A percentile compares a stretch with the other conserved stretches of the same genome.
phyloP scores from a whole-genome alignment of 2,888 invertebrate species.

The Xestia sexstrigata region DNA sequence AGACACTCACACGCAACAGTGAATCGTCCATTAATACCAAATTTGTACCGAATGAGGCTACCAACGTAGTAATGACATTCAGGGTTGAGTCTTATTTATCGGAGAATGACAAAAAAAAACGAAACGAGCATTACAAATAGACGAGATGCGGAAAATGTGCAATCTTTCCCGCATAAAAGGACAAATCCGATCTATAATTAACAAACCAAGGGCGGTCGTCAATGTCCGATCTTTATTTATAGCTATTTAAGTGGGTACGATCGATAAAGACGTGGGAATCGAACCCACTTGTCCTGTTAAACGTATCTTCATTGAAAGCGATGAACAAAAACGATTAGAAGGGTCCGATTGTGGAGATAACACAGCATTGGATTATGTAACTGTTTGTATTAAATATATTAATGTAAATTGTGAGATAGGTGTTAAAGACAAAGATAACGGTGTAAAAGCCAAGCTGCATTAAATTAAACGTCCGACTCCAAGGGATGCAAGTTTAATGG shows the following conservation, averaged over 20 bases:
- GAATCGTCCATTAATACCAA: conserved; percentile 34
- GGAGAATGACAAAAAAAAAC: conserved; percentile 10
- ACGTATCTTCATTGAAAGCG: conserved; percentile 53
- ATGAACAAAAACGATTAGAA: conserved; percentile 61
- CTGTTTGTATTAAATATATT: conserved; percentile 41
- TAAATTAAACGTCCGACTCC: background rate
- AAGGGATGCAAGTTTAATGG: background rate
- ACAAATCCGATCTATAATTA: conserved; percentile 56
- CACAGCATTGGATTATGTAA: conserved; percentile 22
- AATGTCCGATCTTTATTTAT: conserved; percentile 62
- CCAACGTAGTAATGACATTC: conserved; percentile 36
- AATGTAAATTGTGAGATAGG: conserved; percentile 31
- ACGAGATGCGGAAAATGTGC: conserved; percentile 35
- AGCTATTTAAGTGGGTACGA: conserved; percentile 63
- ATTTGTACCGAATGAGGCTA: conserved; percentile 49
- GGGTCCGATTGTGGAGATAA: conserved; percentile 55
- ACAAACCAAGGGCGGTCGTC: conserved; percentile 57
- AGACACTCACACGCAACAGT: conserved; percentile 24
- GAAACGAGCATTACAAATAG: conserved; percentile 25
- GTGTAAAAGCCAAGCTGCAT: conserved; percentile 4
- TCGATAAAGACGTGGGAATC: conserved; percentile 71
- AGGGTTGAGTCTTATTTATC: conserved; percentile 27
- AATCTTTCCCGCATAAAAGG: conserved; percentile 34
- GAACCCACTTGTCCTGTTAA: conserved; percentile 63
- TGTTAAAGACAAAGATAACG: conserved; percentile 25